Evolutionary conservation across 2,113 vertebrate genomes (phyloP).

Genomic region (Tachycineta bicolor): DNA sequence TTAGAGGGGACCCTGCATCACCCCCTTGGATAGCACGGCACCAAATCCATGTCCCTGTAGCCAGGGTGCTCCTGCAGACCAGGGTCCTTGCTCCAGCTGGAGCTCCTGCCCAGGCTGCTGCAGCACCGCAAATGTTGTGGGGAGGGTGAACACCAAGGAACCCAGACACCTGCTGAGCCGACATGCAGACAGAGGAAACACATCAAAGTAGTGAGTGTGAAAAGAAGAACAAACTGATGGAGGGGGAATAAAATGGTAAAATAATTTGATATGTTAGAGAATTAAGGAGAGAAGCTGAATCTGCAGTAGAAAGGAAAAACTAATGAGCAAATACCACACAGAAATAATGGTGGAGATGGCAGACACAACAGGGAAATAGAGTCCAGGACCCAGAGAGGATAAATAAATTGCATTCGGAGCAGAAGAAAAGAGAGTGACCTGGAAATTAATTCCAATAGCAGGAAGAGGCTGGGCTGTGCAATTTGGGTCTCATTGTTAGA

Average conservation of each 20-base stretch:
- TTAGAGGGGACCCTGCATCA: background rate
- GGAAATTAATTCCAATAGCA: conserved; percentile 45
- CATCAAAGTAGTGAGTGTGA: background rate
- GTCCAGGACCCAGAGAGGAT: background rate
- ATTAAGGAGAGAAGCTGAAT: background rate
- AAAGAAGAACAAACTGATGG: background rate
- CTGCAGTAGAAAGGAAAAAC: background rate
- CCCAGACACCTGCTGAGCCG: background rate
- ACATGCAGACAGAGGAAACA: background rate
- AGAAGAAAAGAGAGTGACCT: conserved; percentile 18
- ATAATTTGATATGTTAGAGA: background rate
- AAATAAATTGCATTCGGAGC: background rate
- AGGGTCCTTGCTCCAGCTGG: accelerated
- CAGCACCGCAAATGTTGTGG: background rate
- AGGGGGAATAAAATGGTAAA: background rate
- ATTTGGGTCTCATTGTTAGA: conserved; percentile 1
- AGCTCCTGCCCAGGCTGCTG: background rate
- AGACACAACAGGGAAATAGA: background rate
- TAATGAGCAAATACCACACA: background rate
- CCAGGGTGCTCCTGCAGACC: background rate
- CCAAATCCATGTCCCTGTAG: accelerated
- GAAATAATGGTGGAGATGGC: background rate
- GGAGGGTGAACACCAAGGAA: background rate
- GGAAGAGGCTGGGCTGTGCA: conserved; percentile 20
- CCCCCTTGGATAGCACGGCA: accelerated